Percentiles rank a stretch among this genome's conserved stretches.
Conservation (phyloP, 2,797 vertebrate species). For the Erpetoichthys calabaricus region DNA sequence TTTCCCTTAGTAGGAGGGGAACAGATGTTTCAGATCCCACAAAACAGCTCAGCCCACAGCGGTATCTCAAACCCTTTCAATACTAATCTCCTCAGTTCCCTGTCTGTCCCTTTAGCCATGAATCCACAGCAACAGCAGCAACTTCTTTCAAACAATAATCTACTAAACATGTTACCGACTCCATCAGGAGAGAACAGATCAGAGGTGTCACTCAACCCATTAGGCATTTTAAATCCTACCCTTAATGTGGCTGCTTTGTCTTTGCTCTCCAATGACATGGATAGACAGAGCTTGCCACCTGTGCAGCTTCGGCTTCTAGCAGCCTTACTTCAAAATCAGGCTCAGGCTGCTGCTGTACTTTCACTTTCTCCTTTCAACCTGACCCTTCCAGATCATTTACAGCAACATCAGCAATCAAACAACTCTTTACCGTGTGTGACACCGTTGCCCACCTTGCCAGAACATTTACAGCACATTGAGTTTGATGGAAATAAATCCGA, state of each 20-base stretch:
- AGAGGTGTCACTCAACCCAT: conserved; percentile 57
- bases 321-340: conserved; percentile 56
- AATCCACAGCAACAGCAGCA: conserved; percentile 44
- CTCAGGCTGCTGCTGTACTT: conserved; percentile 52
- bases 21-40: conserved; percentile 52
- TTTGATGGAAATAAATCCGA: conserved; percentile 45
- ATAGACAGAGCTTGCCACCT: conserved; percentile 54
- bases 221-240: conserved; percentile 55
- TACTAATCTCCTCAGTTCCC: conserved; percentile 54
- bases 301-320: conserved; percentile 59
- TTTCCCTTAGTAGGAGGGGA: conserved; percentile 54
- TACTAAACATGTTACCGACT: conserved; percentile 62
- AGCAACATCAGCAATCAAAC: conserved; percentile 47
- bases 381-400: conserved; percentile 49
- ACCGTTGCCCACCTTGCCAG: conserved; percentile 40
- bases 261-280: conserved; percentile 52
- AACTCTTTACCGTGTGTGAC: conserved; percentile 40
- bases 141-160: conserved; percentile 67
- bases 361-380: conserved; percentile 56
- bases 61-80: conserved; percentile 56
- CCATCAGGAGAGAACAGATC: conserved; percentile 62
- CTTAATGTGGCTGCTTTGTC: conserved; percentile 49
- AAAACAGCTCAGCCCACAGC: conserved; percentile 51
- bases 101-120: conserved; percentile 58
- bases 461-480: conserved; percentile 47